Evolutionary conservation across 2,888 invertebrate species (phyloP), one percentile per base, ranked within the genome.

Genomic region (Acleris sparsana): DNA sequence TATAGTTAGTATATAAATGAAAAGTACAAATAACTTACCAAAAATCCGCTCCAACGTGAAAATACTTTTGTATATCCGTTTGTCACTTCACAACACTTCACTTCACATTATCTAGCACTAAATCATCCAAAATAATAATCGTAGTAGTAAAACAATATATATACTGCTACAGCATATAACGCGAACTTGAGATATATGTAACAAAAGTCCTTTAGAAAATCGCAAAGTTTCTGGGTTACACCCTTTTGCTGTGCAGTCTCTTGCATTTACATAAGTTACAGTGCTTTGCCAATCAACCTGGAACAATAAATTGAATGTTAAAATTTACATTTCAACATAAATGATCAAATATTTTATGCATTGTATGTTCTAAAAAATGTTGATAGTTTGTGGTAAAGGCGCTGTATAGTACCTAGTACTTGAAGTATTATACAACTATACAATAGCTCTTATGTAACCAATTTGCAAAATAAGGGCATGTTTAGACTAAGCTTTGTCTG

Each of bases 171-270:
- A 1, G 92, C 92, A 71, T 91, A 91, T 0, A 88, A 63, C 0
- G 86, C 84, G 55, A 92, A 92, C 76, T 89, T 92, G 2, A 87
- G 72, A 71, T 93, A 92, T 5, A 92, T 68, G 58, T 78, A 85
- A 13, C 87, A 70, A 72, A 92, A 85, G 73, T 92, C 92, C 72
- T 83, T 88, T 1, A 89, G 7, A 52, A 84, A 87, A 48, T 72
- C 74, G 63, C 73, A 68, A 25, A 89, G 59, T 9, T 67, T 81
- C 67, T 81, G 77, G 48, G 75, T 53, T 62, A 80, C 33, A 58
- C 86, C 80, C 71, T 71, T 79, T 69, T 74, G 65, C 9, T 59
- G 67, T n/a, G 48, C 33, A 22, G 60, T 57, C 58, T 78, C 76
- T 77, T 83, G 80, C 85, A 85, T 86, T 81, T 83, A 82, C n/a